Evolutionary conservation across 2,888 invertebrate species (phyloP).

Genomic region (Enchytraeus crypticus): DNA sequence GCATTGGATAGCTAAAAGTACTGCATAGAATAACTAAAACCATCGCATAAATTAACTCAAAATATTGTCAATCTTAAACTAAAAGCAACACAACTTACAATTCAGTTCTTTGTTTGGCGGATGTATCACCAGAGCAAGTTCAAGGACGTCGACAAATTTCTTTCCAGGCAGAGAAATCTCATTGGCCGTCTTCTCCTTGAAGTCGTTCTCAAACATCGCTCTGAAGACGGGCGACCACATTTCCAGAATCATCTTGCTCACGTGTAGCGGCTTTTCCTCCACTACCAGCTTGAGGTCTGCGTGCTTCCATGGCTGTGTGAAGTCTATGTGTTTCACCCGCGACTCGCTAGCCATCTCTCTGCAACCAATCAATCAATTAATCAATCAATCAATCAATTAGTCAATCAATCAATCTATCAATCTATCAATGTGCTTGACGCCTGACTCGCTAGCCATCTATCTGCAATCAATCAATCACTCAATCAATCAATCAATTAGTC

Average conservation of each 20-base stretch:
- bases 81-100: constrained; percentile 18
- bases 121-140: constrained; percentile 26
- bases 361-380: too few relatives aligned
- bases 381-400: too few relatives aligned
- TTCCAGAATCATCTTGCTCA: constrained; percentile 25
- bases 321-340: constrained; percentile 15
- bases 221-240: constrained; percentile 31
- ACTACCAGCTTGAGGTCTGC: constrained; percentile 26
- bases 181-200: constrained; percentile 26
- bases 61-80: background rate
- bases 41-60: too few relatives aligned
- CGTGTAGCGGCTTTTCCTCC: constrained; percentile 23
- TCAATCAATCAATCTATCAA: too few relatives aligned
- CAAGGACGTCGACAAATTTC: constrained; percentile 20
- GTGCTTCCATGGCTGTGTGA: constrained; percentile 24
- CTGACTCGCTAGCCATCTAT: too few relatives aligned
- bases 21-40: too few relatives aligned
- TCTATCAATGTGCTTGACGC: too few relatives aligned
- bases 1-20: too few relatives aligned
- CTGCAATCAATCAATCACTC: too few relatives aligned
- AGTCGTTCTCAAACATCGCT: constrained; percentile 27
- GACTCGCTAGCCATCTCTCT: constrained; percentile 2
- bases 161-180: constrained; percentile 28
- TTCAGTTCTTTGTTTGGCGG: constrained; percentile 28
- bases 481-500: too few relatives aligned